Evolutionary conservation across 2,113 vertebrate species (phyloP), one percentile per base, ranked within the genome.

Genomic region (Petaurus breviceps): DNA sequence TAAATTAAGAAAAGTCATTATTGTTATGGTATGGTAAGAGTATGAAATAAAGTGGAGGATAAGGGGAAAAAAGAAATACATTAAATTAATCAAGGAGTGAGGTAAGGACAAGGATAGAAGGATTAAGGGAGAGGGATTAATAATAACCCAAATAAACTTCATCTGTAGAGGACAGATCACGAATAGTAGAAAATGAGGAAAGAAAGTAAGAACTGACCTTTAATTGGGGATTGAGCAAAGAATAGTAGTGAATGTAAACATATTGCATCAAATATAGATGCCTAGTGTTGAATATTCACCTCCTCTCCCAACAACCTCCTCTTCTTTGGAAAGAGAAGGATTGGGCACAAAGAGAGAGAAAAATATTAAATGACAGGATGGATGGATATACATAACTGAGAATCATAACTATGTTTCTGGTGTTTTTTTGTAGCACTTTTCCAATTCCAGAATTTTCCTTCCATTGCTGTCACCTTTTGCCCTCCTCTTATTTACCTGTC

Each of bases 371-470:
- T 84, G 68, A 22, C 23, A 84, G 6, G n/a, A 43, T 84, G n/a
- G 19, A 23, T 84, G 37, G 68, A 84, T 14, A 77, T 77, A 77
- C 14, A 77, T 14, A 77, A 77, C n/a, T 68, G n/a, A 77, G n/a
- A 84, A 84, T 23, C n/a, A 84, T 43, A 2, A 43, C 68, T 22
- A 23, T 23, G 1, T 43, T 43, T 43, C 19, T 43, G 43, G n/a
- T 77, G n/a, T 16, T n/a, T 43, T 77, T 43, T 49, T 43, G 68
- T n/a, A 84, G 16, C 37, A 84, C 68, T 84, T 84, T 84, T 84
- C 43, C 53, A 91, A 16, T 46, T 94, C 89, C 61, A 91, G 47
- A 90, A 53, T 94, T 93, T 89, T 24, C 49, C 89, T 90, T 97
- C 92, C n/a, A 84, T 43, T 84, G 19, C 68, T 84, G 16, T 16